Percentiles rank a stretch among this genome's conserved stretches.
Evolutionary conservation across 2,888 invertebrate species (phyloP).

Genomic region (Microdon myrmicae): DNA sequence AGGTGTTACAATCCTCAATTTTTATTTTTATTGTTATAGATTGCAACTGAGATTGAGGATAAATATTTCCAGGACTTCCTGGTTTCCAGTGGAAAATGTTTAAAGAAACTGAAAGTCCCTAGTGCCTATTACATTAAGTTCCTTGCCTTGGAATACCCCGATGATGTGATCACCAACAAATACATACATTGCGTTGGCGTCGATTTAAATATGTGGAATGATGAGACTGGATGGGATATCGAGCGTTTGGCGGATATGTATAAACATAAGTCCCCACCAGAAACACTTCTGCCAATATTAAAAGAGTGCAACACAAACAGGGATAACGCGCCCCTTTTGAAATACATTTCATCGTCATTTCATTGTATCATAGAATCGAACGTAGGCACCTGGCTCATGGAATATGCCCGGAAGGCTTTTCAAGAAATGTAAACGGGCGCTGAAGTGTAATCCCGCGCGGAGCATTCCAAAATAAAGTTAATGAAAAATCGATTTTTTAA

Average conservation of each 20-base stretch:
- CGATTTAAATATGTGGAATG: slow-evolving; percentile 54
- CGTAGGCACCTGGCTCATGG: slow-evolving; percentile 55
- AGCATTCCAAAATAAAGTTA: too few relatives aligned
- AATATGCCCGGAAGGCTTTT: slow-evolving; percentile 52
- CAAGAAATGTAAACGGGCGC: too few relatives aligned
- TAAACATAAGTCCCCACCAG: slow-evolving; percentile 52
- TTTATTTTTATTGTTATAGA: too few relatives aligned
- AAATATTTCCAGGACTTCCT: slow-evolving; percentile 41
- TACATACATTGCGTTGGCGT: slow-evolving; percentile 52
- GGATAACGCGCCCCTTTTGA: slow-evolving; percentile 45
- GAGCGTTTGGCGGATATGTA: slow-evolving; percentile 53
- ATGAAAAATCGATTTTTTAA: too few relatives aligned
- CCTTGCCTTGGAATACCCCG: slow-evolving; percentile 53
- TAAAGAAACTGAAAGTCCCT: slow-evolving; percentile 23
- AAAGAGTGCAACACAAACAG: slow-evolving; percentile 54
- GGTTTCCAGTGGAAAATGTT: slow-evolving; percentile 38
- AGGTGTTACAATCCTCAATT: too few relatives aligned
- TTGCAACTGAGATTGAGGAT: slow-evolving; percentile 9
- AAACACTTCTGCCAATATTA: slow-evolving; percentile 52
- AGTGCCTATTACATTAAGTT: slow-evolving; percentile 17
- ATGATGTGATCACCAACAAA: slow-evolving; percentile 53
- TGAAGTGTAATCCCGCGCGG: too few relatives aligned
- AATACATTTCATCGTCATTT: slow-evolving; percentile 53
- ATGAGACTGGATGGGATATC: slow-evolving; percentile 52
- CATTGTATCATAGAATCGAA: slow-evolving; percentile 53